Conservation (phyloP, 2,113 vertebrate genomes). For the Peromyscus californicus region DNA sequence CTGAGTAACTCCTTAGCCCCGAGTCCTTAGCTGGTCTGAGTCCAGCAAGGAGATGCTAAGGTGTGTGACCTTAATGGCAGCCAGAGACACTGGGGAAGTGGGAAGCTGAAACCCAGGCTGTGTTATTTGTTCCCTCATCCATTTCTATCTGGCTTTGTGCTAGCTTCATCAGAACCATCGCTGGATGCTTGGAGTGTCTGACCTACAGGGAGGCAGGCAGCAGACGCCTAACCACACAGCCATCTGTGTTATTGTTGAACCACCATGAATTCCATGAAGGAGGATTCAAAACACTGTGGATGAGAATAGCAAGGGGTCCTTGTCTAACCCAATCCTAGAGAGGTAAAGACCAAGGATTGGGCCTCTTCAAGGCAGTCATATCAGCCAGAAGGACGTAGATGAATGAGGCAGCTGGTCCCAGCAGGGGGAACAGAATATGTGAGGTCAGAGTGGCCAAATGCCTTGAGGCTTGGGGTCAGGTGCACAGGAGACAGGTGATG, state of each 20-base stretch:
- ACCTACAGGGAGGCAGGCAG: neutral
- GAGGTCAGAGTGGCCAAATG: neutral
- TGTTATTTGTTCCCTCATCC: neutral
- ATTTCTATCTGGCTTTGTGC: neutral
- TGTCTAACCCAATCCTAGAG: neutral
- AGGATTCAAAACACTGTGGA: neutral
- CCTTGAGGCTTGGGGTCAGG: neutral
- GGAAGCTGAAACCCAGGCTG: neutral
- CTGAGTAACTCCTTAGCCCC: neutral
- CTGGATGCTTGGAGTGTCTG: neutral
- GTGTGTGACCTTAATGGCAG: accelerated
- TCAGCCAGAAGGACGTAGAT: neutral
- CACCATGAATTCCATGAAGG: neutral
- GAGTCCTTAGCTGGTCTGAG: too few species aligned
- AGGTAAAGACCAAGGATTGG: neutral
- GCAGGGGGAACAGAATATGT: too few species aligned
- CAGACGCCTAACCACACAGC: neutral
- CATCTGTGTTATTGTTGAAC: neutral
- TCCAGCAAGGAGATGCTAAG: neutral
- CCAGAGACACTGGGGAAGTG: neutral
- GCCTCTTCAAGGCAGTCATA: neutral
- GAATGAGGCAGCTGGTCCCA: neutral
- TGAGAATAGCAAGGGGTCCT: neutral
- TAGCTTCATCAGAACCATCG: neutral
- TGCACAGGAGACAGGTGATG: neutral